Evolutionary conservation across 2,113 vertebrate genomes (phyloP).

Genomic region (Hydropotes inermis): DNA sequence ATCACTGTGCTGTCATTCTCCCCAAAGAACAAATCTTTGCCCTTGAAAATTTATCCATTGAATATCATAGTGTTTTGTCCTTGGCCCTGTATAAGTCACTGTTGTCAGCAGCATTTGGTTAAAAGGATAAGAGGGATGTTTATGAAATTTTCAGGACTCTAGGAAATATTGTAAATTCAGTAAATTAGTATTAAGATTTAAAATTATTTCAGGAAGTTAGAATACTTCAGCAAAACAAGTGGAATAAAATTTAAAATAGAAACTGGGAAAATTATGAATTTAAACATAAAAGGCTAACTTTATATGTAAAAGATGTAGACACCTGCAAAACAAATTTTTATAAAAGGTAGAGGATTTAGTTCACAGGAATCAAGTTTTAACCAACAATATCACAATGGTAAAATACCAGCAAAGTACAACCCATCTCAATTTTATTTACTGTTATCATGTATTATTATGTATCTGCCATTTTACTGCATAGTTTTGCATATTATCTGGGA

Average conservation of each 20-base stretch:
- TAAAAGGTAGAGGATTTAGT: background rate
- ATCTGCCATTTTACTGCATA: background rate
- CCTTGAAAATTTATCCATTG: slow-evolving; percentile 28
- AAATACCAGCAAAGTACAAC: background rate
- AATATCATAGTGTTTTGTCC: background rate
- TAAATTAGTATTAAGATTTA: background rate
- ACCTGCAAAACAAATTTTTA: background rate
- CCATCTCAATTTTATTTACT: background rate
- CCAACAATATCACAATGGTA: background rate
- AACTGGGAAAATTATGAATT: background rate
- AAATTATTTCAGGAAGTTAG: background rate
- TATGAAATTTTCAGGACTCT: background rate
- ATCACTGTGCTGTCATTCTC: slow-evolving; percentile 8
- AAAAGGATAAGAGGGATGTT: background rate
- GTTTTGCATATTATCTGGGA: background rate
- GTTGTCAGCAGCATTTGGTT: background rate
- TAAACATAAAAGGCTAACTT: background rate
- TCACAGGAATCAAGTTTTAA: background rate
- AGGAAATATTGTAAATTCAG: background rate
- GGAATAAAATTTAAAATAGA: slow-evolving; percentile 8
- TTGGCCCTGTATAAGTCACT: background rate
- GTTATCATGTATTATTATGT: background rate
- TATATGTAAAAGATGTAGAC: background rate
- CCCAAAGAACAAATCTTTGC: slow-evolving; percentile 35
- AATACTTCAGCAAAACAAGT: background rate